Conservation (phyloP, 2,888 invertebrate species). For the Syritta pipiens region DNA sequence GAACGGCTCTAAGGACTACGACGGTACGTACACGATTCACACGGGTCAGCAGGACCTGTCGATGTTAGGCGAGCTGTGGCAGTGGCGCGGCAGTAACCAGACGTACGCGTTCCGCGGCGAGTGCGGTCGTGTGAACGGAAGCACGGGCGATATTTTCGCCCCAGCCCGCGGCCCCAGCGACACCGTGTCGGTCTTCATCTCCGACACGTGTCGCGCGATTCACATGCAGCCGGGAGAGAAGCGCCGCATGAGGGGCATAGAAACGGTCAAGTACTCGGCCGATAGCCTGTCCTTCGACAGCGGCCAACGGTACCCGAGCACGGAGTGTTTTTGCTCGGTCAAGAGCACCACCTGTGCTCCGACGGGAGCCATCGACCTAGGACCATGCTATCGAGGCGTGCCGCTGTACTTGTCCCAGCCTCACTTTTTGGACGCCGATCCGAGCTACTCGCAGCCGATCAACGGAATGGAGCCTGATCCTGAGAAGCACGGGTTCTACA, state of each 20-base stretch:
- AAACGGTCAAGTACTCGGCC: constrained; percentile 79
- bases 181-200: constrained; percentile 83
- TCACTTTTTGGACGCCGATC: constrained; percentile 88
- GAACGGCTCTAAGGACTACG: constrained; percentile 85
- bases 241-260: constrained; percentile 71
- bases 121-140: constrained; percentile 86
- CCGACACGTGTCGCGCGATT: constrained; percentile 88
- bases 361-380: constrained; percentile 85
- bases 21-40: constrained; percentile 87
- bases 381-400: constrained; percentile 85
- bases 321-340: constrained; percentile 84
- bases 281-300: constrained; percentile 86
- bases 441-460: constrained; percentile 82
- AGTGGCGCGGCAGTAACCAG: constrained; percentile 84
- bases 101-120: constrained; percentile 81
- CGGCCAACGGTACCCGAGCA: constrained; percentile 81
- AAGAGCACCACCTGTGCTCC: constrained; percentile 76
- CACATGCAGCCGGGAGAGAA: constrained; percentile 72
- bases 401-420: constrained; percentile 90
- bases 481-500: constrained; percentile 82
- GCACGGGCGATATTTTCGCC: constrained; percentile 90
- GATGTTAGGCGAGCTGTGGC: constrained; percentile 83
- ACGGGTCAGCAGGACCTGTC: constrained; percentile 85
- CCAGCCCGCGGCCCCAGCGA: constrained; percentile 80
- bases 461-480: constrained; percentile 84